phyloP scores from a whole-genome alignment of 92 coral and sea anemone genomes.

The Pocillopora grandis region DNA sequence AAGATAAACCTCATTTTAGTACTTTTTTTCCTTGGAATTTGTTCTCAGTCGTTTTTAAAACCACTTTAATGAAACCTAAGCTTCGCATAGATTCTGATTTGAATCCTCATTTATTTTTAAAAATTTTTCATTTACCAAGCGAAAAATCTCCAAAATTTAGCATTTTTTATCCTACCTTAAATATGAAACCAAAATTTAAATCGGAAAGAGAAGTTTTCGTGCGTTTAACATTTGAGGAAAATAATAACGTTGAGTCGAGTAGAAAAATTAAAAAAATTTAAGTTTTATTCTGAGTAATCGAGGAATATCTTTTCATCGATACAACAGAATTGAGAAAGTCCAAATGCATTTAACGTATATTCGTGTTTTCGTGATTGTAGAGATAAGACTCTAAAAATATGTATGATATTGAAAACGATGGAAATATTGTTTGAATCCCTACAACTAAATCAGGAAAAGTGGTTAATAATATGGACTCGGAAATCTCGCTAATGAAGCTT shows the following conservation, averaged over 20 bases:
- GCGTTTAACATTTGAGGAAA: slow-evolving; percentile 17
- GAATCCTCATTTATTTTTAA: neutral
- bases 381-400: slow-evolving; percentile 11
- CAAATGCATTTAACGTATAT: slow-evolving; percentile 2
- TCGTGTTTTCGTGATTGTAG: slow-evolving; percentile 4
- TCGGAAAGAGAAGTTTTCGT: slow-evolving; percentile 16
- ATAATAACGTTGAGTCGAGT: slow-evolving; percentile 24
- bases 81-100: neutral
- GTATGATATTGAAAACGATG: neutral
- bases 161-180: neutral
- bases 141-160: neutral
- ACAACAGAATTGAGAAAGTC: slow-evolving; percentile 25
- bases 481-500: slow-evolving; percentile 41
- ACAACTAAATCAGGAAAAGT: slow-evolving; percentile 23
- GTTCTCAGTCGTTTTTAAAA: neutral
- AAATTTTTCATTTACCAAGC: neutral
- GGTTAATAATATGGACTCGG: slow-evolving; percentile 33
- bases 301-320: slow-evolving; percentile 16
- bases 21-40: neutral
- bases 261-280: neutral
- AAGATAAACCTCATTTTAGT: slow-evolving; percentile 24
- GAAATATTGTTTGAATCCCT: slow-evolving; percentile 37
- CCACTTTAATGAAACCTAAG: neutral
- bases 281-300: slow-evolving; percentile 1
- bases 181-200: slow-evolving; percentile 6